Base-by-base conservation (phyloP, 2,888 invertebrate species). In the Caenorhabditis sp. region DNA sequence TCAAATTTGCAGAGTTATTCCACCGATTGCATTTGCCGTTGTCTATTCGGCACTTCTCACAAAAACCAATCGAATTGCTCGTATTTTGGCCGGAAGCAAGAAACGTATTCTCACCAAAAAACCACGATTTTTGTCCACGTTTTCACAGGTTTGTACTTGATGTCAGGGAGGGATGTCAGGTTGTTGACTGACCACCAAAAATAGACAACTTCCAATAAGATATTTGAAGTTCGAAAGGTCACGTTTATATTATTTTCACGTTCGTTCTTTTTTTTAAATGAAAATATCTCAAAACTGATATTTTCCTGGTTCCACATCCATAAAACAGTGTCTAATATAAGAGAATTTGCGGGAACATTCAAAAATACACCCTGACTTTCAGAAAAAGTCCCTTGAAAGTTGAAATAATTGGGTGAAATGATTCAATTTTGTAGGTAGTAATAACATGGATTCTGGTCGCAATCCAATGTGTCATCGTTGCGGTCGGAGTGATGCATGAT, bases 11-110 rank as follows among this genome's bases (percentile, higher is more conserved):
- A 75, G 79, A 53, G 74, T 76, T 23, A 72, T 80, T 50, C 81
- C 81, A 24, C 81, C 81, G 1, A 93, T 97, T 88, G 95, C 95
- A 87, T 97, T 99, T 90, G 94, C 96, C 0, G 93, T 97, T 58
- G 95, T 99, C 51, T 97, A 97, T 90, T 95, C 95, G 0, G 95
- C 97, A 0, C 91, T 99, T 31, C 91, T 97, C 63, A 97, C 97
- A 59, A 97, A 97, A 91, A 97, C 97, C 14, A 97, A 97, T 90
- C 91, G 97, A 62, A 99, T 99, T 77, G 93, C 96, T 0, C 91
- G 97, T 58, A 97, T 97, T 88, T 94, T 97, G 89, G 95, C 95
- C 88, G 95, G 96, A n/a, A 94, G 95, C 86, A 95, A 95, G 88
- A 93, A 93, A 86, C 93, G 95, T 24, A 96, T 97, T 6, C 94